phyloP scores from a whole-genome alignment of 2,888 invertebrate species.

The Xylocampa areola region DNA sequence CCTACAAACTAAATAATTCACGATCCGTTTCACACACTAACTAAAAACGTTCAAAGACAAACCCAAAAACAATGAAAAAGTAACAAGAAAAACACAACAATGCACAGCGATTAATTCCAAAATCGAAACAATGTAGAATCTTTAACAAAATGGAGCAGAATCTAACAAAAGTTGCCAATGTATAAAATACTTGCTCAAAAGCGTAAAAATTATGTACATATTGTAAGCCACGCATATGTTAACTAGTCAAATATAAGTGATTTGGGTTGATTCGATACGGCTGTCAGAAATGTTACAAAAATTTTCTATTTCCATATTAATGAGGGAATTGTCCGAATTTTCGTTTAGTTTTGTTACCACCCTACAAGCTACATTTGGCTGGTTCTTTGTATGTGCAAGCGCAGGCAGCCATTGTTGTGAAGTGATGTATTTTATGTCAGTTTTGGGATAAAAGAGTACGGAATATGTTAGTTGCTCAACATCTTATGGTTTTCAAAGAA shows the following conservation, averaged over 20 bases:
- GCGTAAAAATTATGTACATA: conserved; percentile 81
- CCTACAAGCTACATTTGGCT: conserved; percentile 26
- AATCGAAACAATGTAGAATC: conserved; percentile 55
- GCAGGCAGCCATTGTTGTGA: conserved; percentile 20
- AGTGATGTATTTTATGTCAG: conserved; percentile 31
- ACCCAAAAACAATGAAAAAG: conserved; percentile 44
- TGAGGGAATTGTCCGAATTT: conserved; percentile 54
- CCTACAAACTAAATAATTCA: conserved; percentile 49
- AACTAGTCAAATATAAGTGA: conserved; percentile 77
- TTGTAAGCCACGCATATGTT: conserved; percentile 58
- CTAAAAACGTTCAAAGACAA: conserved; percentile 49
- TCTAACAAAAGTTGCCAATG: conserved; percentile 59
- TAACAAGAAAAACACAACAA: conserved; percentile 52
- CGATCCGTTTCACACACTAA: conserved; percentile 48
- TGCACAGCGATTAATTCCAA: conserved; percentile 71
- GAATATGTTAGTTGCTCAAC: background rate
- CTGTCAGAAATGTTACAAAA: conserved; percentile 52
- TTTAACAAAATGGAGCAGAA: conserved; percentile 55
- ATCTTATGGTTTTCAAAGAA: conserved; percentile 8
- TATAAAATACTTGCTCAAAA: conserved; percentile 66
- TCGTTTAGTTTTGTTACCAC: conserved; percentile 43
- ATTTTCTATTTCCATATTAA: conserved; percentile 58
- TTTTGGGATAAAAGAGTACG: background rate
- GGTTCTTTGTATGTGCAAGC: conserved; percentile 11
- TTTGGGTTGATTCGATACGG: conserved; percentile 77